A percentile compares a stretch with the other conserved stretches of the same genome.
Conservation (phyloP, 2,113 vertebrate species). For the Octodon degus region DNA sequence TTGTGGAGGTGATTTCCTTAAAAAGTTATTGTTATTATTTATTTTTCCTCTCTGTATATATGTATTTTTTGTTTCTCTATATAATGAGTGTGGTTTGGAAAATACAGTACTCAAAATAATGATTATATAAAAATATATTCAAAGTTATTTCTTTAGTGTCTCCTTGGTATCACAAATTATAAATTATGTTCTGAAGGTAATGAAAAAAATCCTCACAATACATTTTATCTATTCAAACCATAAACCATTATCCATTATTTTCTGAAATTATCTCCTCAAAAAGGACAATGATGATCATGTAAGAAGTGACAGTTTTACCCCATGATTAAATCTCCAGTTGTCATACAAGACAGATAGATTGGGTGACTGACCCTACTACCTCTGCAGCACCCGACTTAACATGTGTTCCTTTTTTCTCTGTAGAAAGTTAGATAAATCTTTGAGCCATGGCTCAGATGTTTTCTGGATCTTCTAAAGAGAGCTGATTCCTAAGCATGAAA, state of each 20-base stretch:
- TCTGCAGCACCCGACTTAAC: background rate
- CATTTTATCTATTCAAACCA: background rate
- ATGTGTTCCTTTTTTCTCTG: background rate
- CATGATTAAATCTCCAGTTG: background rate
- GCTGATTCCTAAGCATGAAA: background rate
- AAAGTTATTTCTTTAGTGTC: conserved; percentile 8
- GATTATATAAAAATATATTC: background rate
- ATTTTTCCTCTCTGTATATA: background rate
- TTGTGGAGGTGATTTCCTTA: background rate
- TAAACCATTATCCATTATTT: background rate
- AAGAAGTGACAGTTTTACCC: background rate
- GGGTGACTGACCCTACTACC: background rate
- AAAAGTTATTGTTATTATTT: background rate
- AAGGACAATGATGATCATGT: background rate
- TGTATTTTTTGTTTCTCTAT: background rate
- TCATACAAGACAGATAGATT: background rate
- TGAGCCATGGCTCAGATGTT: background rate
- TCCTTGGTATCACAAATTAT: background rate
- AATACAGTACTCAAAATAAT: background rate
- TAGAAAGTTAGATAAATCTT: background rate
- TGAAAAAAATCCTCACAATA: background rate
- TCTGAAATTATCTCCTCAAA: background rate
- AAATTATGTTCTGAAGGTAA: background rate
- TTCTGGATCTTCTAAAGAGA: background rate
- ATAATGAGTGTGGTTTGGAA: background rate